Evolutionary conservation across 2,888 invertebrate genomes (phyloP), one percentile per base, ranked within the genome.

Genomic region (Pantelozetes paolii): DNA sequence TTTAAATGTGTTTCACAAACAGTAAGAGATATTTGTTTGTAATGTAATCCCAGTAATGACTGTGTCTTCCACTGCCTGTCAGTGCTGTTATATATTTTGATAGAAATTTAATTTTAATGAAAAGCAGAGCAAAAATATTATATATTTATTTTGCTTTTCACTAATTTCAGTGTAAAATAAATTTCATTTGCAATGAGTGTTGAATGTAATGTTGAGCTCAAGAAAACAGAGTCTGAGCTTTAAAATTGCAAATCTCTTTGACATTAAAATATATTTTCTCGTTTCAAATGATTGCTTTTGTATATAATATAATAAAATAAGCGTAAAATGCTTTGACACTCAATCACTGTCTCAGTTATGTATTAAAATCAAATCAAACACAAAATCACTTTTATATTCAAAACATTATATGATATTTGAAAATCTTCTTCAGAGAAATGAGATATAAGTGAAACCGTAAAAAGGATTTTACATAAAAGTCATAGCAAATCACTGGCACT

Each of bases 241-340:
- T 59, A 8, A 57, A 59, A 59, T 15, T 59, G 26, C 59, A 59
- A 32, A 30, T 50, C 50, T 59, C 32, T 59, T 15, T 59, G 59
- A 32, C 59, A 59, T 59, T 28, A 59, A 59, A 59, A n/a, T 23
- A 23, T 57, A 6, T n/a, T n/a, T n/a, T 59, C 30, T 32, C 32
- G 30, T 28, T 28, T 13, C 28, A 13, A 18, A 15, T 59, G 59
- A 30, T 59, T 30, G 28, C 30, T 32, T 9, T 59, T 13, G 30
- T 45, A n/a, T 18, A 45, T 45, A 45, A 45, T n/a, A n/a, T n/a
- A n/a, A n/a, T n/a, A n/a, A n/a, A n/a, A n/a, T n/a, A n/a, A n/a
- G n/a, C n/a, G n/a, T n/a, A n/a, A n/a, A n/a, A n/a, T n/a, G n/a
- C n/a, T n/a, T n/a, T n/a, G n/a, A n/a, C n/a, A n/a, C n/a, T n/a